Conservation (phyloP, 2,113 vertebrate genomes). For the Bagarius yarrelli region DNA sequence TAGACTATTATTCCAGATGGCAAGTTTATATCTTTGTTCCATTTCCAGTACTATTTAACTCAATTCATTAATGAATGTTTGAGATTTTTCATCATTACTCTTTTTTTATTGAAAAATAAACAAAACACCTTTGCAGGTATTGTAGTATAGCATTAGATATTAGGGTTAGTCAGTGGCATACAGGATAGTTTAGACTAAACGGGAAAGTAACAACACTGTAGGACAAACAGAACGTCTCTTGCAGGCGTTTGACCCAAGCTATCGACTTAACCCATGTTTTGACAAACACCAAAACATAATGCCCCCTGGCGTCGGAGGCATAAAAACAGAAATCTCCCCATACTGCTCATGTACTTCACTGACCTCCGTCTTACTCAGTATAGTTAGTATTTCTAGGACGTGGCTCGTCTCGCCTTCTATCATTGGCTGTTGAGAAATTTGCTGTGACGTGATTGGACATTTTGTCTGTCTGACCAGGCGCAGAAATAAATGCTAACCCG, state of each 20-base stretch:
- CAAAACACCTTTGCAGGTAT: neutral
- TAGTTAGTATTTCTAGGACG: neutral
- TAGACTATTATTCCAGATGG: too few relatives aligned
- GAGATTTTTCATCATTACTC: neutral
- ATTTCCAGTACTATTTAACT: neutral
- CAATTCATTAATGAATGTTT: neutral
- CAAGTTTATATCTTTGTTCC: neutral
- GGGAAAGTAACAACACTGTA: too few relatives aligned
- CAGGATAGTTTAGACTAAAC: neutral
- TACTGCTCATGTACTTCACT: neutral
- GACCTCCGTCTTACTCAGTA: neutral
- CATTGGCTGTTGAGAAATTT: slow-evolving; percentile 52
- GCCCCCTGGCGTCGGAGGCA: neutral
- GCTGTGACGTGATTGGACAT: slow-evolving; percentile 6
- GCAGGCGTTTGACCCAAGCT: too few relatives aligned
- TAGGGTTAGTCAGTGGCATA: neutral
- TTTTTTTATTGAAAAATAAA: neutral
- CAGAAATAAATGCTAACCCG: slow-evolving; percentile 54
- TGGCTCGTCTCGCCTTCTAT: neutral
- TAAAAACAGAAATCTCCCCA: neutral
- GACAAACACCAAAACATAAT: too few relatives aligned
- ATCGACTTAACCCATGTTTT: too few relatives aligned
- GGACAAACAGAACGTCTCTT: neutral
- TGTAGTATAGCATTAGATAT: neutral
- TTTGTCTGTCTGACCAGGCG: neutral